Evolutionary conservation across 2,888 invertebrate species (phyloP), one percentile per base, ranked within the genome.

Genomic region (Cepaea hortensis): DNA sequence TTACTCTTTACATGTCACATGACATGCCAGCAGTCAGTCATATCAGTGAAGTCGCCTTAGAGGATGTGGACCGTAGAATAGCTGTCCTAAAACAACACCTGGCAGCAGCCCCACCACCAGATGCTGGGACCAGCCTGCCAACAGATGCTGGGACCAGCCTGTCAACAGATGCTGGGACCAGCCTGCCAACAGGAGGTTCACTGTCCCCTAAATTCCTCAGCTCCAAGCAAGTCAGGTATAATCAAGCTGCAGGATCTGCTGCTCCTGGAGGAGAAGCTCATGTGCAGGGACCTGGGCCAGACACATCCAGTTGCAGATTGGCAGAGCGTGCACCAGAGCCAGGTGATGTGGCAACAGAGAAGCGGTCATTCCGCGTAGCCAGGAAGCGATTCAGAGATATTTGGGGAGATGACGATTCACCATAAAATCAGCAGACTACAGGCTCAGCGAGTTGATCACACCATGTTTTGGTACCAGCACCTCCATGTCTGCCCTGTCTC

Each of bases 191-290:
- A 55, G 61, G 55, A 50, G 83, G 55, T 11, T 11, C 68, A 61
- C 7, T 79, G 55, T 79, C 79, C 35, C 79, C 79, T 15, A 61
- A 61, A 18, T 79, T 79, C 61, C 79, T 61, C 62, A 79, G 55
- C 55, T 55, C 55, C 1, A 55, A 55, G 55, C 55, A 55, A 11
- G 7, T 9, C 7, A 35, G 35, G 35, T 35, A 15, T 9, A 18
- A 15, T 5, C n/a, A 18, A 18, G 68, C 68, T 20, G 5, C 5
- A 18, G 3, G 11, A 5, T 4, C 4, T 11, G n/a, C 11, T 68
- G 15, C n/a, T 68, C 18, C 18, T 68, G 18, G 68, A 5, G 13
- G 5, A 68, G 20, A 18, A 68, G 68, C 18, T 68, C 18, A 9
- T 68, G 68, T 20, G n/a, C 9, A 18, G 65, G 65, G 18, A 18